Evolutionary conservation across 1,140 invertebrate species (phyloP), one percentile per base, ranked within the genome.

Genomic region (Nasonia giraulti): DNA sequence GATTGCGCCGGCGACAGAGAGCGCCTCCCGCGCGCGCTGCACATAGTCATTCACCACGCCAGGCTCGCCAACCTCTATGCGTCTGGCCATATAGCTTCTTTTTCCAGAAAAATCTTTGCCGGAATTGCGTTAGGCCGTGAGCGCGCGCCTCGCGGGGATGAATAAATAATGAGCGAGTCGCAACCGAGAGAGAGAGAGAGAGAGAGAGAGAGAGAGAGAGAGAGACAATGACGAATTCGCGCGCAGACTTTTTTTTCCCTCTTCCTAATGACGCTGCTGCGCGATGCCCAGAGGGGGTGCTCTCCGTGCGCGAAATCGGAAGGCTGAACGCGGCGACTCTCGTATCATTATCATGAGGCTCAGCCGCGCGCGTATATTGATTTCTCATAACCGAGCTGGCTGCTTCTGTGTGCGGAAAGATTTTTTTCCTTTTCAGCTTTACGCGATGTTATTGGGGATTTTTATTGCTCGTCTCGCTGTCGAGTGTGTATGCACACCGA

Each of bases 91-190:
- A n/a, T n/a, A n/a, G n/a, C n/a, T n/a, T n/a, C 23, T 83, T 31
- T 47, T 76, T 77, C 40, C 40, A 83, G 55, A 78, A 78, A 78
- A 83, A 83, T 78, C 40, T 55, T 62, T n/a, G 31, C 14, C 66
- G 20, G 66, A 27, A n/a, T 68, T 27, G n/a, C 66, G 40, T 44
- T 44, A 44, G 40, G 40, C n/a, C 27, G 27, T 12, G 17, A n/a
- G 66, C 66, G n/a, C 66, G 10, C 20, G 66, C 5, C 2, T 37
- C 5, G 33, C 27, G 68, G 14, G 55, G 17, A 62, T 33, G 68
- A 71, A 71, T 71, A 71, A 71, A 31, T 71, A 33, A 71, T 17
- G 68, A 71, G 68, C 23, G 66, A 20, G 66, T 50, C 66, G 66
- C 66, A 17, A 10, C 23, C 62, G 20, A 17, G 62, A 37, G 62